A percentile compares a stretch with the other conserved stretches of the same genome.
Evolutionary conservation across 2,113 vertebrate species (phyloP).

Genomic region (Myxocyprinus asiaticus): DNA sequence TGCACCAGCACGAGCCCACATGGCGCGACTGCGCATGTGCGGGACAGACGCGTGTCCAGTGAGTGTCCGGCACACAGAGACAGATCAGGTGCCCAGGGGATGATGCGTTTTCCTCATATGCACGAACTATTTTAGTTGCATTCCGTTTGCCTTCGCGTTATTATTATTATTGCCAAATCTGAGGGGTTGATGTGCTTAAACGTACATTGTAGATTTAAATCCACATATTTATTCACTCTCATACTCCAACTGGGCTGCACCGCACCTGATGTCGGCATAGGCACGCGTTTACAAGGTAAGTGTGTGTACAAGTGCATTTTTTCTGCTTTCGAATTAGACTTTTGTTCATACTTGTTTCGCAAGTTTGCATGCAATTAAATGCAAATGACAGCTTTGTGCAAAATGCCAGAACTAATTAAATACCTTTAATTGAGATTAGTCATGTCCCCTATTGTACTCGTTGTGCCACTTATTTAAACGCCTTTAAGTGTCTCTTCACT

Average conservation of each 20-base stretch:
- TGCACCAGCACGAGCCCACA: not conserved
- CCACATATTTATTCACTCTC: not conserved
- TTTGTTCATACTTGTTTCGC: not conserved
- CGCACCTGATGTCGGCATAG: constrained; percentile 32
- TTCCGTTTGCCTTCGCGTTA: constrained; percentile 16
- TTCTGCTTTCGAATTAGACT: no score
- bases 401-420: not conserved
- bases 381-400: not conserved
- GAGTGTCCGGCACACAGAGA: not conserved
- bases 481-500: no score
- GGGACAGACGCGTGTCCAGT: not conserved
- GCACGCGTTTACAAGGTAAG: constrained; percentile 31
- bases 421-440: constrained; percentile 20
- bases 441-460: not conserved
- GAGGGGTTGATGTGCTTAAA: constrained; percentile 36
- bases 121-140: not conserved
- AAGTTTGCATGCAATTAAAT: not conserved
- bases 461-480: no score
- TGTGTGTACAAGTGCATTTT: not conserved
- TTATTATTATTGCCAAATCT: constrained; percentile 30
- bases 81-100: not conserved
- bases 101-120: not conserved
- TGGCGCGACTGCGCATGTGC: constrained; percentile 25
- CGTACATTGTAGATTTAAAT: constrained; percentile 28
- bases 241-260: not conserved